phyloP scores from a whole-genome alignment of 2,888 invertebrate genomes.

The Chydorus sphaericus region DNA sequence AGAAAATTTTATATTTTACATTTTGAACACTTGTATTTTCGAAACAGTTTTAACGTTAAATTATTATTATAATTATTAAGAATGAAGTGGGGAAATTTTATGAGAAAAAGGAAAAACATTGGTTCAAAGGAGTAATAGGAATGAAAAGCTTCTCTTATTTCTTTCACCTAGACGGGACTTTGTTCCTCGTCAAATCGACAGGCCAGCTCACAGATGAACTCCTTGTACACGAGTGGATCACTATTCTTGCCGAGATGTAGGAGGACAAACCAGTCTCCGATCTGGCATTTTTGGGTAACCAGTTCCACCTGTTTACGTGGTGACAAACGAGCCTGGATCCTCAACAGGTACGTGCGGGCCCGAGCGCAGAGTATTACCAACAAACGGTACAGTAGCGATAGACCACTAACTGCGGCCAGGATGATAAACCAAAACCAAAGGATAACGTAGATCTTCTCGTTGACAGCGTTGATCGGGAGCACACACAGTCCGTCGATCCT shows the following conservation, averaged over 20 bases:
- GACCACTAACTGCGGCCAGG: slow-evolving; percentile 17
- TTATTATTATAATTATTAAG: too few species aligned
- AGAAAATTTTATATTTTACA: too few species aligned
- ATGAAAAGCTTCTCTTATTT: too few species aligned
- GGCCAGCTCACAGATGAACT: slow-evolving; percentile 65
- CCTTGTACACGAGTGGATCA: slow-evolving; percentile 64
- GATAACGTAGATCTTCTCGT: slow-evolving; percentile 23
- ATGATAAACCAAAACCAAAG: slow-evolving; percentile 21
- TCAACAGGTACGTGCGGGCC: slow-evolving; percentile 59
- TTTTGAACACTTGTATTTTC: too few species aligned
- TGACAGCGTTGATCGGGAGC: slow-evolving; percentile 25
- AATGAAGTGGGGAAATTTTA: too few species aligned
- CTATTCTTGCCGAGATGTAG: slow-evolving; percentile 69
- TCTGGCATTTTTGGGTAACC: slow-evolving; percentile 66
- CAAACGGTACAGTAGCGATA: slow-evolving; percentile 20
- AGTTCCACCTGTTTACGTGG: slow-evolving; percentile 59
- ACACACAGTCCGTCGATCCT: slow-evolving; percentile 25
- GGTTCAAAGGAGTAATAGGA: too few species aligned
- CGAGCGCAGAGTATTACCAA: slow-evolving; percentile 53
- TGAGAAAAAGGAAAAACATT: too few species aligned
- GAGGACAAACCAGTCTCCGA: slow-evolving; percentile 70
- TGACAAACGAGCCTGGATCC: slow-evolving; percentile 60
- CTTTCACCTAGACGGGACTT: too few species aligned
- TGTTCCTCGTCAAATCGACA: too few species aligned
- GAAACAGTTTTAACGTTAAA: too few species aligned